Base-by-base conservation (phyloP, 2,113 vertebrate genomes). In the Anoplopoma fimbria region DNA sequence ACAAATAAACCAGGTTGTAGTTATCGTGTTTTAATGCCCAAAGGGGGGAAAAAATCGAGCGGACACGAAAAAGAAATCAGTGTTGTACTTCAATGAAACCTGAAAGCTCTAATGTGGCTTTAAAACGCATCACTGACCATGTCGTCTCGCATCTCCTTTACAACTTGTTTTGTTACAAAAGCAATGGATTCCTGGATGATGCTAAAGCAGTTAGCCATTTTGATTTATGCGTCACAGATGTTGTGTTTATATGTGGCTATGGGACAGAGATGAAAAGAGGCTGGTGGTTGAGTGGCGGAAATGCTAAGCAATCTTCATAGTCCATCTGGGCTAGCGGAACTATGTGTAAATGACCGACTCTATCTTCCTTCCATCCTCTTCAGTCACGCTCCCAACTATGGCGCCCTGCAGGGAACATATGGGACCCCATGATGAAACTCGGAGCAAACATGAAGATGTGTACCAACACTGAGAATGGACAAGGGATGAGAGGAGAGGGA, bases 221-320 rank as follows among this genome's bases (percentile, higher is more conserved):
- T 90, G 84, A 89, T 77, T 87, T 57, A 87, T 83, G 71, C 9
- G 1, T 69, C 82, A 75, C 90, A 91, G 89, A 88, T 89, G 89
- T 75, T 79, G 36, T 2, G 7, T 84, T 82, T 81, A 86, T 83
- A 77, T 70, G 63, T 83, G 69, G 58, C 81, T 34, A 63, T 25
- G 55, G 62, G 84, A 82, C 81, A 84, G 74, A 83, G 81, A 86
- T 88, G 74, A 87, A 86, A 84, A 77, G 83, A 68, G 55, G 21
- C 79, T 80, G 69, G 58, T 76, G 87, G 81, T 49, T 42, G 84
- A 70, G 80, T 61, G 81, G 36, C 34, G 75, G 85, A 85, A 90
- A 77, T 77, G 77, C 87, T 80, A 80, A 89, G 79, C 34, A 81
- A 71, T 87, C 65, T 76, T 75, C 70, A 78, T 72, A 29, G 47